Evolutionary conservation across 2,888 invertebrate genomes (phyloP).

Genomic region (Tachystola acroxantha): DNA sequence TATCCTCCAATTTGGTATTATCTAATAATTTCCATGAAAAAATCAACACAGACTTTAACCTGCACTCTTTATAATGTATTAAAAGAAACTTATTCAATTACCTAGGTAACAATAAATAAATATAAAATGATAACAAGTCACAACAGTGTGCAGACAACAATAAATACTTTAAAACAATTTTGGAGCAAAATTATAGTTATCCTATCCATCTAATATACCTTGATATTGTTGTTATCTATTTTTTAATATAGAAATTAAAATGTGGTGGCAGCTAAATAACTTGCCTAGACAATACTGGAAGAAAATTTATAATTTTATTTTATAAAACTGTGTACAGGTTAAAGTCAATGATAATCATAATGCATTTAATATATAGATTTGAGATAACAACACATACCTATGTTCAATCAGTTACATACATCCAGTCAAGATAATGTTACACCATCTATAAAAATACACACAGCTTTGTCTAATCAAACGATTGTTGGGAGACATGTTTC

Average conservation of each 20-base stretch:
- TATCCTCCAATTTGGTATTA: slow-evolving; percentile 19
- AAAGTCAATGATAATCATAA: slow-evolving; percentile 16
- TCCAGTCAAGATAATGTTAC: slow-evolving; percentile 45
- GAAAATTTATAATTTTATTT: background rate
- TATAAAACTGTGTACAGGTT: slow-evolving; percentile 7
- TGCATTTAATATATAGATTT: slow-evolving; percentile 19
- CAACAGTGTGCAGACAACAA: background rate
- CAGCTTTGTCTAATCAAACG: slow-evolving; percentile 41
- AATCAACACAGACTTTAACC: slow-evolving; percentile 28
- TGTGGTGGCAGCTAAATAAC: background rate
- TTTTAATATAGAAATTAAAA: background rate
- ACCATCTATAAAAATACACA: slow-evolving; percentile 54
- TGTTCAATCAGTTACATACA: slow-evolving; percentile 19
- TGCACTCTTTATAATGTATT: no score
- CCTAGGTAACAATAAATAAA: background rate
- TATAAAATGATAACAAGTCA: background rate
- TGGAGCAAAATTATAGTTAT: background rate
- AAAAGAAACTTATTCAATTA: background rate
- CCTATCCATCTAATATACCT: slow-evolving; percentile 7
- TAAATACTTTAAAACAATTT: slow-evolving; percentile 1
- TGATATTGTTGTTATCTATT: slow-evolving; percentile 2
- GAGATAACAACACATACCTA: slow-evolving; percentile 27
- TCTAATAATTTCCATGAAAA: slow-evolving; percentile 19
- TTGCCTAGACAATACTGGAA: background rate
- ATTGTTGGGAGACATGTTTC: slow-evolving; percentile 45